Evolutionary conservation across 2,797 vertebrate genomes (phyloP), one percentile per base, ranked within the genome.

Genomic region (Corythornis leucogaster): DNA sequence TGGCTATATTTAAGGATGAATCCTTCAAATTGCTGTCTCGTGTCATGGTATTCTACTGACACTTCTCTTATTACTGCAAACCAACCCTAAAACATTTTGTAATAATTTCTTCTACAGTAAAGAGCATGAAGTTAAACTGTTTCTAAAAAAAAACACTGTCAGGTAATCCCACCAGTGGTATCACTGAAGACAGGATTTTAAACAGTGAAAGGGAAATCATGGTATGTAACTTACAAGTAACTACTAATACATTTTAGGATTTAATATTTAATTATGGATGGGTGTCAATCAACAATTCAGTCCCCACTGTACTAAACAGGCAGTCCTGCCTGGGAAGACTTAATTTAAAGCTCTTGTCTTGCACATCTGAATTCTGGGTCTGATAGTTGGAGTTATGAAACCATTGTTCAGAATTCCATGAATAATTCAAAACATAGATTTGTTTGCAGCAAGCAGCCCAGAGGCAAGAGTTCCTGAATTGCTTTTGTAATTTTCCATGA

Each of bases 371-470:
- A 64, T 70, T 84, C 87, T 90, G 35, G 19, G 19, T 87, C 92
- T 95, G 69, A 86, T 87, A 40, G 51, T 13, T 73, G 70, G 66
- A 15, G 51, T 89, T 91, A 55, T n/a, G 46, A 94, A 94, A 89
- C 15, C 28, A 24, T 61, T 85, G 54, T 33, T 85, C 61, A 83
- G 64, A 82, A 77, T 84, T 2, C 63, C 25, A 88, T 92, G 67
- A 92, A 94, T 96, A 92, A 96, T 95, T 83, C 81, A 91, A 90
- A 80, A 17, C 9, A 42, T 40, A 10, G 57, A 64, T 93, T 73
- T 95, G 12, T 80, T 93, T 87, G 55, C 62, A 83, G 74, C 46
- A 86, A 74, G 78, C 20, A 87, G n/a, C 50, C 12, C 66, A 79
- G 89, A 89, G 28, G 30, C 46, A 93, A 91, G 53, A 31, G 26